Evolutionary conservation across 2,797 vertebrate genomes (phyloP).

Genomic region (Coregonus ussuriensis): DNA sequence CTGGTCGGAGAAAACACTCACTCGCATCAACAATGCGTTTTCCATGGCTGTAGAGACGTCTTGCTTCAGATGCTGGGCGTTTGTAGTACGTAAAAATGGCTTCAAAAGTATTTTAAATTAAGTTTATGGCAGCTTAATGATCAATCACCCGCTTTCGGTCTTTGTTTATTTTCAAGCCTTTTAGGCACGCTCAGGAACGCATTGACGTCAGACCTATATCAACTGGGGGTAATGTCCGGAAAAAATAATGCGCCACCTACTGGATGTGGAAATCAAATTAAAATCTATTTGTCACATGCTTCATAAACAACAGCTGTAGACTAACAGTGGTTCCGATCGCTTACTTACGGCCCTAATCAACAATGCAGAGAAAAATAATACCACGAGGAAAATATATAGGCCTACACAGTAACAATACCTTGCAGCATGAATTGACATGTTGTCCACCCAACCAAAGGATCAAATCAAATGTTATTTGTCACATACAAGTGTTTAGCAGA

Average conservation of each 20-base stretch:
- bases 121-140: constrained; percentile 31
- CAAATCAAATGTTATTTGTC: too few species aligned
- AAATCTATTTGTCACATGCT: too few species aligned
- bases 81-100: background rate
- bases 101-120: constrained; percentile 4
- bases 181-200: constrained; percentile 75
- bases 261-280: background rate
- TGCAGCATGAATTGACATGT: too few species aligned
- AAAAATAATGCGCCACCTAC: background rate
- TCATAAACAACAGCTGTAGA: too few species aligned
- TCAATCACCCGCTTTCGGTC: constrained; percentile 52
- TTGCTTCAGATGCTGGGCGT: background rate
- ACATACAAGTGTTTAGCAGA: too few species aligned
- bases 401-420: too few species aligned
- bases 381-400: too few species aligned
- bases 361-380: too few species aligned
- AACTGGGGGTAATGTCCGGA: background rate
- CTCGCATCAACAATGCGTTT: constrained; percentile 80
- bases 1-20: constrained; percentile 91
- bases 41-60: constrained; percentile 70
- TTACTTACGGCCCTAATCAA: too few species aligned
- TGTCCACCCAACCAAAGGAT: too few species aligned
- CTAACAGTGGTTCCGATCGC: too few species aligned
- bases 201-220: constrained; percentile 63
- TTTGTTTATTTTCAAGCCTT: constrained; percentile 84